Conservation (phyloP, 2,797 vertebrate genomes). For the Yasuhikotakia modesta region DNA sequence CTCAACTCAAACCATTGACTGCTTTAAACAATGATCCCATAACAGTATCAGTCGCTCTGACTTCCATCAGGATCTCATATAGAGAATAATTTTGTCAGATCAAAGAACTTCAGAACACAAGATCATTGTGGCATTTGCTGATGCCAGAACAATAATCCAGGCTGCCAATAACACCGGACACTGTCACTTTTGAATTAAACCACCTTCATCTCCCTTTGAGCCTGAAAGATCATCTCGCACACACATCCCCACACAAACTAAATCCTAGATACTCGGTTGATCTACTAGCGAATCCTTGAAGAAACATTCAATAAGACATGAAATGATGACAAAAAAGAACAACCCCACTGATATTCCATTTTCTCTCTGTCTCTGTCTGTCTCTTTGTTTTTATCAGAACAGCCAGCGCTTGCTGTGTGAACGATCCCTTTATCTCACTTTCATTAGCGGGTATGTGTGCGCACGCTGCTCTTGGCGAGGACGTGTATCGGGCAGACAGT, state of each 20-base stretch:
- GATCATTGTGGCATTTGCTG: neutral
- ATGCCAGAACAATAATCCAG: neutral
- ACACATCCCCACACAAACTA: conserved; percentile 44
- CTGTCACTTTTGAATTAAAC: conserved; percentile 26
- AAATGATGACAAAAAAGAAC: conserved; percentile 84
- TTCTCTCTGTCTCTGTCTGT: conserved; percentile 27
- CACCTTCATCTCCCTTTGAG: conserved; percentile 15
- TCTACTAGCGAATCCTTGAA: conserved; percentile 82
- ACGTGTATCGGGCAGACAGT: conserved; percentile 91
- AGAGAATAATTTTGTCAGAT: neutral
- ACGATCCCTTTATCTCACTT: conserved; percentile 97
- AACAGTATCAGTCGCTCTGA: neutral
- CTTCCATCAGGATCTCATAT: neutral
- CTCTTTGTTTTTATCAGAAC: conserved; percentile 62
- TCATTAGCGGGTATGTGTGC: conserved; percentile 92
- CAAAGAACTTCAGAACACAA: conserved; percentile 15
- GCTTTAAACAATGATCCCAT: neutral
- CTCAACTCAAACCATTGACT: neutral
- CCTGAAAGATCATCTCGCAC: conserved; percentile 1
- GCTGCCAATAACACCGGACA: conserved; percentile 30
- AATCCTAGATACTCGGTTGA: conserved; percentile 86
- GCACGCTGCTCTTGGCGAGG: conserved; percentile 90
- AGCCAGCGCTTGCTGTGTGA: conserved; percentile 82
- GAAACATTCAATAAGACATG: conserved; percentile 61
- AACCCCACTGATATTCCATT: conserved; percentile 82